Evolutionary conservation across 23 tunicate species (phyloP), one percentile per base, ranked within the genome.

Genomic region (Trididemnum miniatum): DNA sequence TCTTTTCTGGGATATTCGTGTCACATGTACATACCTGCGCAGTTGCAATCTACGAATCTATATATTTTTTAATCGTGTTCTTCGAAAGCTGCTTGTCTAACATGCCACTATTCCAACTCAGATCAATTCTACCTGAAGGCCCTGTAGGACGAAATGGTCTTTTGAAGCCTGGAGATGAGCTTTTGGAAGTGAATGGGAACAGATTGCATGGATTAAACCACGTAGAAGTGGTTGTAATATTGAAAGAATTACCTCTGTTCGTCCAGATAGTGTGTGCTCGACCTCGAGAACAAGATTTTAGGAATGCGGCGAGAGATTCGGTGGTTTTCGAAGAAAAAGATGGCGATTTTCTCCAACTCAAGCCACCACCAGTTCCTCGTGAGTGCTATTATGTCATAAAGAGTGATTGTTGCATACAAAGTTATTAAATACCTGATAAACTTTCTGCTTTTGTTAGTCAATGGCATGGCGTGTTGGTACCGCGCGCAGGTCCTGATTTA

Each of bases 181-280:
- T 95, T 0, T 65, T 95, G 4, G 99, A 95, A 71, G 99, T 95
- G 22, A 95, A 95, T 63, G 85, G 85, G 5, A 37, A 88, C 30
- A 65, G 72, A 31, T 51, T 95, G 30, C 86, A 66, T 20, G 92
- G 92, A 0, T 54, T 92, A 32, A 90, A 78, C 71, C 97, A 92
- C 54, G 85, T 90, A 31, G 96, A 90, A 32, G 97, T 92, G n/a
- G 97, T 92, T 1, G 90, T 89, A 1, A 89, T 87, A 15, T 34
- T 92, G 0, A 92, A 92, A 50, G 97, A 92, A 27, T 81, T 92
- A 15, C 97, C 97, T 24, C 85, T 92, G 28, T 35, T 78, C 51
- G 97, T 92, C 35, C 86, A 87, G 1, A 92, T 92, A 87, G 92
- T 92, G 35, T 92, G 97, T 54, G 97, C 97, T 4, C 57, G 97